Evolutionary conservation across 2,113 vertebrate species (phyloP), one percentile per base, ranked within the genome.

Genomic region (Calidris pugnax): DNA sequence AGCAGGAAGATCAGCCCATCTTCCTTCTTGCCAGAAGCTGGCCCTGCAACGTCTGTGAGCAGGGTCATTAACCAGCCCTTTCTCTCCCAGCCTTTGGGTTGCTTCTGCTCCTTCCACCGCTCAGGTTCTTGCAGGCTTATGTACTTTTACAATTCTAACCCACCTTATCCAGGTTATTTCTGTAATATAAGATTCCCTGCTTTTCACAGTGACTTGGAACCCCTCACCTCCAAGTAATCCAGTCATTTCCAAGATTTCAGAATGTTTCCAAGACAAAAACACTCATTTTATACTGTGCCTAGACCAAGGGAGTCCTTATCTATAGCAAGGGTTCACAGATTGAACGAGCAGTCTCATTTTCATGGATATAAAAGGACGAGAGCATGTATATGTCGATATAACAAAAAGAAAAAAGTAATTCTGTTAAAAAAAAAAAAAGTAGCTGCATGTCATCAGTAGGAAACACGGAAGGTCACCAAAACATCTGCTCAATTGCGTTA

Each of bases 401-500:
- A 6, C 14, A 76, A 91, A 86, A 55, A 94, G 47, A 96, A 97
- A 91, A 85, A 94, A 94, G 67, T 90, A 92, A 68, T 89, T 90
- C 67, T 47, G 33, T 66, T 53, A 32, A 35, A 53, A 47, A 12
- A 60, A 33, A 22, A 21, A 56, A 83, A 80, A 60, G 78, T 45
- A 96, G 76, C 91, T 92, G 78, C 87, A 84, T 87, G 86, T 53
- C 96, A 97, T 93, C 92, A 93, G 63, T 71, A 90, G 92, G 93
- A 97, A 97, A 96, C 77, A 87, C 51, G 78, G 95, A 95, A 98
- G 94, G 82, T 83, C 72, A 84, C 74, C 1, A 14, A 96, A 92
- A 97, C 97, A 98, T 97, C 97, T 97, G 98, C 95, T 97, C 91
- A 51, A 12, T 64, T 95, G 89, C 2, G 18, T 93, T 97, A 95